phyloP scores from a whole-genome alignment of 2,113 vertebrate species.

The Poeciliopsis occidentalis region DNA sequence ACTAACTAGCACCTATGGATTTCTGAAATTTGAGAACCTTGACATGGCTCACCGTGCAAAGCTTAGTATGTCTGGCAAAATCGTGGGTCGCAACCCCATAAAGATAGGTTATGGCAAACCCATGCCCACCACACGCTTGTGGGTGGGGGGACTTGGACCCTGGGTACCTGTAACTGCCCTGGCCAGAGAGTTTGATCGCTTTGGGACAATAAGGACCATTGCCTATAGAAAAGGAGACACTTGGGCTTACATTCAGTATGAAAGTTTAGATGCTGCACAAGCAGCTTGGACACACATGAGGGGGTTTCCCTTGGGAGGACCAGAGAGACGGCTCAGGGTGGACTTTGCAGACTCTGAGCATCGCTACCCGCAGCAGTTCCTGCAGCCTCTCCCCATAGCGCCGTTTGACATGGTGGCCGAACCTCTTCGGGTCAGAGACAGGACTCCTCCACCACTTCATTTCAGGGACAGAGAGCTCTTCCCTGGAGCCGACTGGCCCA shows the following conservation, averaged over 20 bases:
- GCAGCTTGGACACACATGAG: constrained; percentile 96
- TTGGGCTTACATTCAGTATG: constrained; percentile 98
- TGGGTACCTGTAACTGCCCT: constrained; percentile 94
- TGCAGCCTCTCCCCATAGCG: constrained; percentile 90
- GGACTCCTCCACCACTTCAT: constrained; percentile 93
- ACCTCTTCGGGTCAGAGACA: constrained; percentile 89
- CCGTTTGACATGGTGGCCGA: constrained; percentile 94
- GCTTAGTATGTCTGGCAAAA: constrained; percentile 95
- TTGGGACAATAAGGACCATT: constrained; percentile 96
- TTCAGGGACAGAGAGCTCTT: constrained; percentile 94
- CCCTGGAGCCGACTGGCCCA: constrained; percentile 90
- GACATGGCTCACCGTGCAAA: constrained; percentile 98
- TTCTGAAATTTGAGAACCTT: constrained; percentile 97
- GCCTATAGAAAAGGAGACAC: constrained; percentile 97
- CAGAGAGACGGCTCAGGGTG: constrained; percentile 91
- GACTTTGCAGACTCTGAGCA: constrained; percentile 97
- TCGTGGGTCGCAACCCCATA: constrained; percentile 91
- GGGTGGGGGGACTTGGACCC: constrained; percentile 95
- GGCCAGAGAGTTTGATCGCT: constrained; percentile 97
- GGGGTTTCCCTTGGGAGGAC: constrained; percentile 92
- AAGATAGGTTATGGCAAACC: constrained; percentile 98
- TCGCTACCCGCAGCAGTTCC: constrained; percentile 90
- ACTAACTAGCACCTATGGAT: constrained; percentile 94
- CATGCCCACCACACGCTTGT: constrained; percentile 93
- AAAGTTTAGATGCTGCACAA: constrained; percentile 96